Evolutionary conservation across 2,888 invertebrate genomes (phyloP), one percentile per base, ranked within the genome.

Genomic region (Leucania comma): DNA sequence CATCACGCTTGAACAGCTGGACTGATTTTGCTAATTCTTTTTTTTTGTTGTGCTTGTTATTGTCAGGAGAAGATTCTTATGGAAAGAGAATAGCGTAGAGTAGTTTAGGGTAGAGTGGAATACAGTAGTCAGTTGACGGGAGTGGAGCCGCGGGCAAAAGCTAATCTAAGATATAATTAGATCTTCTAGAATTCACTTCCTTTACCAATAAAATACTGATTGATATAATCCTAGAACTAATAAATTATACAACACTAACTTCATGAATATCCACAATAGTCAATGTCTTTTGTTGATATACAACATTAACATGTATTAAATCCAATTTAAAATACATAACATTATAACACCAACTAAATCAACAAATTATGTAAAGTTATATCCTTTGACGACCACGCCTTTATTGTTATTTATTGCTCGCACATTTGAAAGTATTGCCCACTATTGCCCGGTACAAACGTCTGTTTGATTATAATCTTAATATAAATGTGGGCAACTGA

Each of bases 371-470:
- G 78, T 53, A 42, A 80, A 78, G 22, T 74, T 56, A 63, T 71
- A 57, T 76, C 77, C 67, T 72, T 72, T 76, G 78, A 80, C 61
- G 62, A 67, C 81, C 77, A 76, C 81, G 56, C 77, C 77, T 80
- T 20, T 26, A 51, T 60, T 53, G 53, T 64, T 81, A 72, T 78
- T 78, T 78, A 81, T 81, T 56, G 71, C 60, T 57, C 64, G 80
- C 59, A 71, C 72, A 61, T 75, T 70, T 67, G 53, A 72, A 61
- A 77, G 53, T 79, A 68, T 68, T 53, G 71, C 71, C 53, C 42
- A 46, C 29, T 62, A 58, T 61, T 51, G 62, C 29, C 59, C 61
- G 2, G 56, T 32, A 62, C 67, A 72, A 76, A 57, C 51, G 62
- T 65, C 71, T 26, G 50, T 29, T 62, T 60, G 83, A 83, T 83